Evolutionary conservation across 2,888 invertebrate species (phyloP), one percentile per base, ranked within the genome.

Genomic region (Agrenia bidenticulata): DNA sequence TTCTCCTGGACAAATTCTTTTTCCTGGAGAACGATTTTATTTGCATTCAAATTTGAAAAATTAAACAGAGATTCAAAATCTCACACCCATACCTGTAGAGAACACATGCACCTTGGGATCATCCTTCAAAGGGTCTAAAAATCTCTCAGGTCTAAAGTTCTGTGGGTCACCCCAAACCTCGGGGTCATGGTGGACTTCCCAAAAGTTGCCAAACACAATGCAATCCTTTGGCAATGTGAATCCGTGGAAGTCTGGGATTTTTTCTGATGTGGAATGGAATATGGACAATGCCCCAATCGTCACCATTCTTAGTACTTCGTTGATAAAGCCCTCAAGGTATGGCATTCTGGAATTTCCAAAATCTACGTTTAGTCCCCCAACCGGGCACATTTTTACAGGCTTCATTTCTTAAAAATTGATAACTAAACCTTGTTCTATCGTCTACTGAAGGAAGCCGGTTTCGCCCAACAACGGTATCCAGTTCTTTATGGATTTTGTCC

Each of bases 61-160:
- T 32, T 32, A 32, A 11, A 32, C 32, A 32, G 32, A 11, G 32
- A 32, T 32, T 32, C 32, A 32, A 32, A 32, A n/a, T n/a, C n/a
- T n/a, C n/a, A n/a, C 1, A 41, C 2, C n/a, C 11, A 49, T 56
- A 62, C 66, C 67, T 15, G 53, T 63, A 2, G 67, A 67, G 23
- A 67, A 67, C 19, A 64, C 63, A 49, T 57, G 45, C 2, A 67
- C 51, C 32, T 13, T 24, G 21, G 7, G 21, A 15, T 42, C 54
- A 49, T 13, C 26, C 4, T 5, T 53, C 15, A 32, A 32, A 11
- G 32, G 32, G 0, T 59, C 21, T 13, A 67, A 11, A 37, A 67
- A 67, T 57, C 67, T 42, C 21, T 67, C 64, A n/a, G 67, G 67
- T 13, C 64, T 51, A 32, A 67, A 67, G 27, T 57, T 61, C n/a